Base-by-base conservation (phyloP, 2,113 vertebrate genomes). In the Rhineura floridana region DNA sequence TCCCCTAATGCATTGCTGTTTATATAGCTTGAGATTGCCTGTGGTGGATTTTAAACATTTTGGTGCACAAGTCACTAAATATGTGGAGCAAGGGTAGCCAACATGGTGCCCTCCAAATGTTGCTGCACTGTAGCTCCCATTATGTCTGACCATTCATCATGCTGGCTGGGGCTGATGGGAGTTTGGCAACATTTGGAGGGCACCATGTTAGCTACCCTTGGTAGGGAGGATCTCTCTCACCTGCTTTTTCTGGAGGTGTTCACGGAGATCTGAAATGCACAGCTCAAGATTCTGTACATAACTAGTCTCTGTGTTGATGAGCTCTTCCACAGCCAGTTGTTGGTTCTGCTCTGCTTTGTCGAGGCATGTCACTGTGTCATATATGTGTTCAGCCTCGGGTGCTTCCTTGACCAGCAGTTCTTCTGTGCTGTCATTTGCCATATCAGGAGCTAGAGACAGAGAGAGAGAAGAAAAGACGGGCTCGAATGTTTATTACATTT, bases 241-340 rank as follows among this genome's bases (percentile, higher is more conserved):
- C 95, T 95, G 92, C 55, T 96, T 96, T 21, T 97, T 91, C 91
- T 95, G 95, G 65, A 99, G 97, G 91, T 96, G 97, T 62, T 87
- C 90, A 76, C 96, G 96, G 93, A 99, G 98, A 92, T 97, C 97
- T 0, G 67, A 96, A 0, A 97, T 95, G 3, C 98, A 98, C 30
- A 98, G 89, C 28, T 96, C 96, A 30, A 99, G 93, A 91, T 95
- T 91, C 76, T 96, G 96, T 0, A 99, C 95, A 25, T 98, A 99
- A 93, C 96, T 98, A 93, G 93, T 96, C 96, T 99, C 99, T 0
- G 98, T 98, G 89, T 96, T 91, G 25, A 99, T 91, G 78, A 99
- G 95, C 91, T 99, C 99, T 80, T 97, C 96, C 23, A 98, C 82
- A 0, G 98, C 96, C 94, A 98, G 93, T 83, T 70, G 90, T 96